These are phyloP conservation scores for Protobothrops mucrosquamatus DNA, from an alignment of 2,113 vertebrate species.

Conservation along the genomic window DNA sequence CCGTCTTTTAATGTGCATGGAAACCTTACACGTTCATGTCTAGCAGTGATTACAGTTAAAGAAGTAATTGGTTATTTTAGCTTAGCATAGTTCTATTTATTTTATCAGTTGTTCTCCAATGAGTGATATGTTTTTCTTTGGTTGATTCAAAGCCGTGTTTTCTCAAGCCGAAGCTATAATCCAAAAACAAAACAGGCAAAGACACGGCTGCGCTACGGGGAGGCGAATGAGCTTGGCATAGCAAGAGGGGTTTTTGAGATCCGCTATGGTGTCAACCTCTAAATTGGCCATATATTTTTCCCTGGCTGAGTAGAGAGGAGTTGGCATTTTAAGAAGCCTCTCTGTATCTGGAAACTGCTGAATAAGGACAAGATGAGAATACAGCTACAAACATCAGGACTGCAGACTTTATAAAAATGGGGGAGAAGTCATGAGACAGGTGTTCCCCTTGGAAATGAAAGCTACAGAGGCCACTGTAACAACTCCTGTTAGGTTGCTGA, in stretches of 20 bases:
- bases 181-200: background rate
- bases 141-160: background rate
- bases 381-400: conserved; percentile 11
- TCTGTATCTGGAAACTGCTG: background rate
- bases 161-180: background rate
- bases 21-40: background rate
- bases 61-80: background rate
- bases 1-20: background rate
- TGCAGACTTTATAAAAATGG: background rate
- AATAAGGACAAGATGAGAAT: background rate
- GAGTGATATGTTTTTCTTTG: background rate
- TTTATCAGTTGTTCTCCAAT: background rate
- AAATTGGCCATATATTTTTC: conserved; percentile 8
- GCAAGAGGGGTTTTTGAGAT: background rate
- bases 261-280: background rate
- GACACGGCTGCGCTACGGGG: background rate
- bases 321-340: conserved; percentile 3
- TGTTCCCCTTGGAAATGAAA: background rate
- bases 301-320: conserved; percentile 17
- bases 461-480: background rate
- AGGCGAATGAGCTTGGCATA: background rate
- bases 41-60: background rate
- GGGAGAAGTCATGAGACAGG: background rate
- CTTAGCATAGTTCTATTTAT: background rate
- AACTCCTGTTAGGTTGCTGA: background rate